Percentiles rank a stretch among this genome's conserved stretches.
Conservation (phyloP, 2,113 vertebrate species). For the Beaufortia kweichowensis region DNA sequence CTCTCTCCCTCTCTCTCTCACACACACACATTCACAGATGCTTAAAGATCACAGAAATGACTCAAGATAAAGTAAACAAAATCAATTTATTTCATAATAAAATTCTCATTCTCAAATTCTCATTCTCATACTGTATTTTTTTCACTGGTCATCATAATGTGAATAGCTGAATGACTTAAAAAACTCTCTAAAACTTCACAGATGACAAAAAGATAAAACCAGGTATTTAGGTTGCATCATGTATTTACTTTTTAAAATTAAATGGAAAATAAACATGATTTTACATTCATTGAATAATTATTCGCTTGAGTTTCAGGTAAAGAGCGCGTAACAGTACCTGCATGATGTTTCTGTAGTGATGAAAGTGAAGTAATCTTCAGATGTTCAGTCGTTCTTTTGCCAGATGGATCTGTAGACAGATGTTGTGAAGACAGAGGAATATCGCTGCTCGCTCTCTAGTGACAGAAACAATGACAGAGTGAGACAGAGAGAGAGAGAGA, state of each 20-base stretch:
- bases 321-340: constrained; percentile 11
- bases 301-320: background rate
- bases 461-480: background rate
- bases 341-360: constrained; percentile 20
- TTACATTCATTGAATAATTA: background rate
- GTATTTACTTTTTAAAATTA: too few species aligned
- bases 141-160: too few species aligned
- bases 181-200: background rate
- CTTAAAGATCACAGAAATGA: too few species aligned
- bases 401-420: background rate
- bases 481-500: constrained; percentile 11
- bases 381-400: background rate
- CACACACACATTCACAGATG: background rate
- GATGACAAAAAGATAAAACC: too few species aligned
- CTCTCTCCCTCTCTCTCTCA: too few species aligned
- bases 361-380: background rate
- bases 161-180: too few species aligned
- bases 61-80: too few species aligned
- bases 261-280: background rate
- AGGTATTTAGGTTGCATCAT: too few species aligned
- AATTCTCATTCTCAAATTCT: too few species aligned
- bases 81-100: too few species aligned
- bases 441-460: background rate
- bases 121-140: too few species aligned
- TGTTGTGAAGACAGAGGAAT: constrained; percentile 25